Base-by-base conservation (phyloP, 2,888 invertebrate species). In the Agrochola macilenta region DNA sequence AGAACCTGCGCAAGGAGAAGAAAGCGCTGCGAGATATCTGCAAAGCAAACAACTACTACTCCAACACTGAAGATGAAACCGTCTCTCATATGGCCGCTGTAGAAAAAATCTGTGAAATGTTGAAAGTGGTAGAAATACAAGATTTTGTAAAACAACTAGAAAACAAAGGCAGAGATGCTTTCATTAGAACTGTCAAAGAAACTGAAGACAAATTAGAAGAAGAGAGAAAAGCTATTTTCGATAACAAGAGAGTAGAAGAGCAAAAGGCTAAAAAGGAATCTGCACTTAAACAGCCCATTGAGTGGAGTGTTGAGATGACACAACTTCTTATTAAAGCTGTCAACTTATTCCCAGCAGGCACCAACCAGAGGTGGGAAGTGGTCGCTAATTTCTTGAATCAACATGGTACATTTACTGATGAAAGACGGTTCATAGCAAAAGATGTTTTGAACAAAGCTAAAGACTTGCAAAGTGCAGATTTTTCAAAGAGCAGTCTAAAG, bases 371-470 rank as follows among this genome's bases (percentile, higher is more conserved):
- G 90, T 98, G 98, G 98, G 99, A 99, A 69, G 99, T 99, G 0
- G 99, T 99, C 8, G 99, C 99, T 0, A 98, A 99, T 92, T 99
- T 99, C 93, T 98, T 99, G 75, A 99, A 99, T 94, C 99, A 99
- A 90, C 98, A 99, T 88, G 97, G 97, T 89, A 97, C 96, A 43
- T 97, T 97, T 78, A 91, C 92, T 49, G 96, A 97, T 78, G 97
- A 97, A 0, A 97, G 97, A 75, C 97, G 97, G 66, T 98, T 99
- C 85, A 98, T 97, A 73, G 98, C 99, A 1, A 99, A 99, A 93
- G 99, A 99, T 92, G 99, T 99, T 39, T 96, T 99, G 63, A 98
- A 98, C 74, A 99, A 99, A 96, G 99, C 99, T 0, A 99, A 99
- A 95, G 99, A 99, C 89, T 94, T 99, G 64, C 99, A 99, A 94